Evolutionary conservation across 2,797 vertebrate species (phyloP).

Genomic region (Perodicticus potto): DNA sequence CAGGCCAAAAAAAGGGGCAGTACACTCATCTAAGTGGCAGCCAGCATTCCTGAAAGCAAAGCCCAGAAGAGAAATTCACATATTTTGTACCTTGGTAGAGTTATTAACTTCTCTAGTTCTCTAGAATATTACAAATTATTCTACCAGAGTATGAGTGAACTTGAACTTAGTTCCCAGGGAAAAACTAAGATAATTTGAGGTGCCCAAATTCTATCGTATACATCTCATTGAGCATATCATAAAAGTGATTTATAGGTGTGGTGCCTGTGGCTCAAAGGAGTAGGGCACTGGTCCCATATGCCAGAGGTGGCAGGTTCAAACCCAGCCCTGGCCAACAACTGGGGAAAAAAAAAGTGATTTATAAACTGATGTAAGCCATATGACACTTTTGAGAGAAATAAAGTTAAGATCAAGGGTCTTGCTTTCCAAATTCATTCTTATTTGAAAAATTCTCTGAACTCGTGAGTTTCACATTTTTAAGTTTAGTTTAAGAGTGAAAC

Average conservation of each 20-base stretch:
- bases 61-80: neutral
- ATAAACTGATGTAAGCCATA: neutral
- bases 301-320: too few relatives aligned
- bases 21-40: neutral
- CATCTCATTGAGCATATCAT: neutral
- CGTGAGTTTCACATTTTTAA: slow-evolving; percentile 11
- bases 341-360: neutral
- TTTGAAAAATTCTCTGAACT: slow-evolving; percentile 8
- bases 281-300: too few relatives aligned
- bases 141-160: neutral
- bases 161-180: neutral
- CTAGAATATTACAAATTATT: neutral
- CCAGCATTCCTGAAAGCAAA: neutral
- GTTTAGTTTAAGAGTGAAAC: neutral
- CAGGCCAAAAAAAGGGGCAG: neutral
- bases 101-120: neutral
- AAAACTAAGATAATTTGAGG: neutral
- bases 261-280: too few relatives aligned
- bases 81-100: neutral
- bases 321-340: too few relatives aligned
- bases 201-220: neutral
- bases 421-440: slow-evolving; percentile 31
- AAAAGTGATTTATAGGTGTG: neutral
- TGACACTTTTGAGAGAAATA: neutral
- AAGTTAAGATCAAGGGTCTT: neutral